Conservation (phyloP, 2,113 vertebrate species). For the Trichomycterus rosablanca region DNA sequence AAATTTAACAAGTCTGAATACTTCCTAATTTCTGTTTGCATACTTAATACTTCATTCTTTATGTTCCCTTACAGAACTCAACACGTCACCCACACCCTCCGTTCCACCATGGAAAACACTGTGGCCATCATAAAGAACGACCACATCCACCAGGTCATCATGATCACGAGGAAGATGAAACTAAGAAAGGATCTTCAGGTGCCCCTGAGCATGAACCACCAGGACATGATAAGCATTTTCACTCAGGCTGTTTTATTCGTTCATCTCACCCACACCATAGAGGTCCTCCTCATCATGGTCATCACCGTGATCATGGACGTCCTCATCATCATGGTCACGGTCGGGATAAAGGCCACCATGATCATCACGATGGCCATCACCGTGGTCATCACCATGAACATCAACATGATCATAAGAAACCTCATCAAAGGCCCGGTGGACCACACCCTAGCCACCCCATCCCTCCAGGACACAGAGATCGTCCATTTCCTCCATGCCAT, state of each 20-base stretch:
- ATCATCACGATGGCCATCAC: no score
- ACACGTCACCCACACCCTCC: constrained; percentile 17
- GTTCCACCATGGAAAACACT: constrained; percentile 10
- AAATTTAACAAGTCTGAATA: no score
- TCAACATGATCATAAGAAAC: constrained; percentile 3
- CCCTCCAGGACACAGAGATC: neutral
- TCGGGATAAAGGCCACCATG: no score
- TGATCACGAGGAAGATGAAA: neutral
- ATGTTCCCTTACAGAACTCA: constrained; percentile 27
- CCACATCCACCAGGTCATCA: neutral
- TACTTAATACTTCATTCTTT: neutral
- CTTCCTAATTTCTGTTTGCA: no score
- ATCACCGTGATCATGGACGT: no score
- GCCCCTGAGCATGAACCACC: neutral
- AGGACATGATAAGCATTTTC: neutral
- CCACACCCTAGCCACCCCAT: neutral
- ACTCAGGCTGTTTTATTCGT: constrained; percentile 1
- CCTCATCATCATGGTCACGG: no score
- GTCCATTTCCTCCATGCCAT: constrained; percentile 32
- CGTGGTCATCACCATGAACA: no score
- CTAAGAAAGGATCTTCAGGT: no score
- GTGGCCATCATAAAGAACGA: neutral
- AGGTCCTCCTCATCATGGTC: constrained; percentile 2
- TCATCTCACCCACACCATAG: neutral
- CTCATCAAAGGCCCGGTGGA: neutral